Conservation (phyloP, 2,113 vertebrate species). For the Pelobates fuscus region DNA sequence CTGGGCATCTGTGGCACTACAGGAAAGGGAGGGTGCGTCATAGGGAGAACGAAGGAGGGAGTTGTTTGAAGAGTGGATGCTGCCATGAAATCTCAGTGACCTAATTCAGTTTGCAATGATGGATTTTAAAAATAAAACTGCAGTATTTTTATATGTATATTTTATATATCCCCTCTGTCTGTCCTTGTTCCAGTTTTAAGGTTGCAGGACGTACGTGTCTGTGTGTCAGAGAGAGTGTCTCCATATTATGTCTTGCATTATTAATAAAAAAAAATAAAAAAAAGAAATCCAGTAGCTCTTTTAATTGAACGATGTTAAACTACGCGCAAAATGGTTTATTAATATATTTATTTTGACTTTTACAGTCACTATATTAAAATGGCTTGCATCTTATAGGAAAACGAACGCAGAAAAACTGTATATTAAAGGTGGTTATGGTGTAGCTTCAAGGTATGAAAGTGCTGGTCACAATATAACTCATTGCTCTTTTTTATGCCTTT, state of each 20-base stretch:
- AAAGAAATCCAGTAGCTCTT: no score
- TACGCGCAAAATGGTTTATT: no score
- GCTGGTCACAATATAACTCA: no score
- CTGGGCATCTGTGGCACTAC: slow-evolving; percentile 39
- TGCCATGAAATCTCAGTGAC: slow-evolving; percentile 45
- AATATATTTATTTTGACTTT: no score
- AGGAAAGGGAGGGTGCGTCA: slow-evolving; percentile 7
- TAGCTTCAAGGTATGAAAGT: no score
- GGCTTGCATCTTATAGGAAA: no score
- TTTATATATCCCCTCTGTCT: slow-evolving; percentile 26
- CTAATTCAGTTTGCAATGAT: slow-evolving; percentile 42
- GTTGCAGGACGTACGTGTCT: background rate
- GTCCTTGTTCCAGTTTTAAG: slow-evolving; percentile 8
- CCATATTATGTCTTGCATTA: slow-evolving; percentile 31
- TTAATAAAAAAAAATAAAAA: slow-evolving; percentile 16
- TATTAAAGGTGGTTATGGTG: no score
- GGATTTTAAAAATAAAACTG: slow-evolving; percentile 43
- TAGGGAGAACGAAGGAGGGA: slow-evolving; percentile 23
- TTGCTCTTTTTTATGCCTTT: no score
- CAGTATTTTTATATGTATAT: slow-evolving; percentile 50
- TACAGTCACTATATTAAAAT: no score
- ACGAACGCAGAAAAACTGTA: no score
- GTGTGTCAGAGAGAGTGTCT: slow-evolving; percentile 7
- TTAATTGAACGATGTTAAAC: no score
- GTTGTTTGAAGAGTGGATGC: slow-evolving; percentile 32